phyloP scores from a whole-genome alignment of 2,113 vertebrate genomes.

The Dinomys branickii region DNA sequence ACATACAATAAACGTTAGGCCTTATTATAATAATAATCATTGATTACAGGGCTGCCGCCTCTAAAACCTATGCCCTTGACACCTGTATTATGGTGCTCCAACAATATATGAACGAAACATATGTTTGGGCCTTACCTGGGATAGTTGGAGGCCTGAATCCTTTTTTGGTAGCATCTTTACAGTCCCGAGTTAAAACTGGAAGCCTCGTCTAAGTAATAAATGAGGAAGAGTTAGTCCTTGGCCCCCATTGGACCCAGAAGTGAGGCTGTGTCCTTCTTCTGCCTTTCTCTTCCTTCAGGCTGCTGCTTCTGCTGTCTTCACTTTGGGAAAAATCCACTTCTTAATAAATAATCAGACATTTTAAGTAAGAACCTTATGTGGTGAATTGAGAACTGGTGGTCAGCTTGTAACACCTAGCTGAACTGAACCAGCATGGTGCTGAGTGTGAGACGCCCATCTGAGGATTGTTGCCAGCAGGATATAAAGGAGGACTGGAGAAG shows the following conservation, averaged over 20 bases:
- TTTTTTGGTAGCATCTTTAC: neutral
- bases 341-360: neutral
- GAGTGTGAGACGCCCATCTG: too few relatives aligned
- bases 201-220: neutral
- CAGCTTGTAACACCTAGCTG: too few relatives aligned
- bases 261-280: neutral
- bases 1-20: neutral
- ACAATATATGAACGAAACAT: neutral
- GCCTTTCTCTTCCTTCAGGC: neutral
- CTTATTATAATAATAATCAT: neutral
- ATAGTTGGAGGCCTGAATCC: neutral
- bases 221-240: neutral
- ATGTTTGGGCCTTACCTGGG: neutral
- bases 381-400: too few relatives aligned
- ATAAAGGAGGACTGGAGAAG: too few relatives aligned
- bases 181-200: neutral
- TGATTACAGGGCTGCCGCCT: neutral
- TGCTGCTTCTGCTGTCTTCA: neutral
- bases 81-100: neutral
- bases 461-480: too few relatives aligned
- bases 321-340: neutral
- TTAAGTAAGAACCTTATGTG: conserved; percentile 29
- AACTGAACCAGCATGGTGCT: too few relatives aligned
- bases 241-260: neutral
- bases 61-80: neutral